These are phyloP conservation scores for Anomalospiza imberbis DNA, from an alignment of 2,797 vertebrate genomes.

Conservation along the genomic window DNA sequence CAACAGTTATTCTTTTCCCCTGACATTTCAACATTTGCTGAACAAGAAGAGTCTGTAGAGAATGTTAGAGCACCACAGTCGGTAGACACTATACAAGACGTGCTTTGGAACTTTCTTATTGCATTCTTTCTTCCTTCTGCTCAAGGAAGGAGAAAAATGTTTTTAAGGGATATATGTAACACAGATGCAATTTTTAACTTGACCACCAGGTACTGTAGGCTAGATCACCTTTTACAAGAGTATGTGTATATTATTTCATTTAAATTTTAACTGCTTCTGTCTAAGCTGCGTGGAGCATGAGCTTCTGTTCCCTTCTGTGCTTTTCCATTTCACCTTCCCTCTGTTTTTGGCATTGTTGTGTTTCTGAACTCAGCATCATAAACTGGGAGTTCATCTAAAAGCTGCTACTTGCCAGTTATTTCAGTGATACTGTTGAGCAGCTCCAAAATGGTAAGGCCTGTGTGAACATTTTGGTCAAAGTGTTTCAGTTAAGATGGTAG, in stretches of 20 bases:
- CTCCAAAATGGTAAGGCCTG: neutral
- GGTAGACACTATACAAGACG: neutral
- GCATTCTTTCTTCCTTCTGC: neutral
- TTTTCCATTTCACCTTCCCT: neutral
- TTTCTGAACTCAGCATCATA: neutral
- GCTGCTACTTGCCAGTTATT: neutral
- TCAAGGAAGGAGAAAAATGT: neutral
- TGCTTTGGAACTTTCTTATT: neutral
- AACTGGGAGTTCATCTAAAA: neutral
- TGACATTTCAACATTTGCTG: neutral
- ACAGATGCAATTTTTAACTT: neutral
- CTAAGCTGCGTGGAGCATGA: neutral
- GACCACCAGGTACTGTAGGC: neutral
- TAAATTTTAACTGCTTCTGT: neutral
- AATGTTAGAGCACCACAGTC: neutral
- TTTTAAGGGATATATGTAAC: neutral
- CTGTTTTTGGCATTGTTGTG: neutral
- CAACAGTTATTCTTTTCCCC: neutral
- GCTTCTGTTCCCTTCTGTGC: neutral
- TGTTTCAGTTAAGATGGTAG: neutral
- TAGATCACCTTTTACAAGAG: neutral
- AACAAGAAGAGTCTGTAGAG: neutral
- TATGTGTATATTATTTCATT: neutral
- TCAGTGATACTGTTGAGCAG: neutral
- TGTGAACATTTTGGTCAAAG: neutral